Percentiles rank a stretch among this genome's conserved stretches.
Evolutionary conservation across 2,113 vertebrate genomes (phyloP).

Genomic region (Rhynchomys soricoides): DNA sequence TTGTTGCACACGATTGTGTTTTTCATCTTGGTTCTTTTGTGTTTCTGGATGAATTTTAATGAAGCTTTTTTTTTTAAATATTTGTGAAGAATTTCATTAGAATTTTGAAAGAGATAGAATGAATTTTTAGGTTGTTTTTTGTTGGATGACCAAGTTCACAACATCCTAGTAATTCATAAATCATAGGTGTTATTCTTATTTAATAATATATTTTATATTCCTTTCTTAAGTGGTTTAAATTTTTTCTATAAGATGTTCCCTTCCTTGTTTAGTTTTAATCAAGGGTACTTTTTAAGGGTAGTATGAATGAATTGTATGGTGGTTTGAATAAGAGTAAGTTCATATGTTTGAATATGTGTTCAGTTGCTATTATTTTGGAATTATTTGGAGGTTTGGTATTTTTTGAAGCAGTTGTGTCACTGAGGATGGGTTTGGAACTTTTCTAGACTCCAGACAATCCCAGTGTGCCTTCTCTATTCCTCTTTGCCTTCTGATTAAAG

Average conservation of each 20-base stretch:
- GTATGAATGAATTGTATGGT: background rate
- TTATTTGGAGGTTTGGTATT: background rate
- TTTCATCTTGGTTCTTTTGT: background rate
- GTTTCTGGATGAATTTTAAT: background rate
- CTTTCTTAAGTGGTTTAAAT: background rate
- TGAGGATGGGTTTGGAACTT: background rate
- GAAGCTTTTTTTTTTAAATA: background rate
- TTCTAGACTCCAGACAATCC: background rate
- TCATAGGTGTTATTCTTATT: background rate
- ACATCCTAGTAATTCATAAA: too few species aligned
- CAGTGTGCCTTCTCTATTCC: background rate
- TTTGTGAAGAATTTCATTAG: background rate
- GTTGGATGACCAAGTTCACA: background rate
- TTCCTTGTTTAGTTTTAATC: background rate
- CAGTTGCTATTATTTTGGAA: background rate
- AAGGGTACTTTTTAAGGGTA: background rate
- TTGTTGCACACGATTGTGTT: background rate
- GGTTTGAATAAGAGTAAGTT: background rate
- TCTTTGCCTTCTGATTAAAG: background rate
- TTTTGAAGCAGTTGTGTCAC: background rate
- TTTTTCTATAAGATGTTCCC: background rate
- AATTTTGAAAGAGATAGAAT: background rate
- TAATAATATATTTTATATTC: background rate
- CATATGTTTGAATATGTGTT: background rate
- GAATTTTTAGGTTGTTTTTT: background rate